Conservation (phyloP, 2,797 vertebrate genomes). For the Pipistrellus pipistrellus region DNA sequence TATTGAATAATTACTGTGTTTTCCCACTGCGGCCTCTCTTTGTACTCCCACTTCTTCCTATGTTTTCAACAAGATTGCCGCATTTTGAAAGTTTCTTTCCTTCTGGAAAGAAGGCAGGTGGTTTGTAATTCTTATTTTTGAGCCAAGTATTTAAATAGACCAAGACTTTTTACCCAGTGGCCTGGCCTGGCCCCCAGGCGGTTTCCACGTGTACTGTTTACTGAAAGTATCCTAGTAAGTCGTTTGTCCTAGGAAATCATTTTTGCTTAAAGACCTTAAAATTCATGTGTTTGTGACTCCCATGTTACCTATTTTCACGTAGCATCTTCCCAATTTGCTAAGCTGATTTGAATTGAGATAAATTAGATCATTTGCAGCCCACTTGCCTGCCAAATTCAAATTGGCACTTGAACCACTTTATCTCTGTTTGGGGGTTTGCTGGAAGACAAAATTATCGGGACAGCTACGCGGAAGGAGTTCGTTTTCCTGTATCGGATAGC, state of each 20-base stretch:
- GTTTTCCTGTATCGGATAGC: slow-evolving; percentile 51
- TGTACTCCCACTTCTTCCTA: slow-evolving; percentile 78
- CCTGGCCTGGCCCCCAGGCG: slow-evolving; percentile 34
- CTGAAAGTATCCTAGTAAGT: slow-evolving; percentile 81
- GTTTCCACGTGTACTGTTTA: slow-evolving; percentile 73
- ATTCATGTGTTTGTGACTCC: slow-evolving; percentile 86
- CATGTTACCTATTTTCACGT: slow-evolving; percentile 86
- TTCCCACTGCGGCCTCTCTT: slow-evolving; percentile 74
- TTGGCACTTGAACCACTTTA: slow-evolving; percentile 80
- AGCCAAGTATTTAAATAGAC: slow-evolving; percentile 72
- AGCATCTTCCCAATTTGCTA: slow-evolving; percentile 87
- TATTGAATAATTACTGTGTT: slow-evolving; percentile 86
- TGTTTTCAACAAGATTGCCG: slow-evolving; percentile 77
- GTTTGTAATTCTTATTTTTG: slow-evolving; percentile 81
- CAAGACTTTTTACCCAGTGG: slow-evolving; percentile 71
- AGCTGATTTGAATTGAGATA: slow-evolving; percentile 88
- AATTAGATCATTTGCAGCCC: slow-evolving; percentile 87
- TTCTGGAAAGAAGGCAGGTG: slow-evolving; percentile 79
- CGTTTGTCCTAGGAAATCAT: slow-evolving; percentile 86
- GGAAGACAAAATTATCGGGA: slow-evolving; percentile 74
- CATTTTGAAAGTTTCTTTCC: slow-evolving; percentile 80
- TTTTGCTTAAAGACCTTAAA: slow-evolving; percentile 88
- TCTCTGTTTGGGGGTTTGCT: slow-evolving; percentile 75
- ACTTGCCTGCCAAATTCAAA: slow-evolving; percentile 87
- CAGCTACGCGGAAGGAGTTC: slow-evolving; percentile 56